These are phyloP conservation scores for Gobio gobio DNA, from an alignment of 2,113 vertebrate genomes.

Conservation along the genomic window DNA sequence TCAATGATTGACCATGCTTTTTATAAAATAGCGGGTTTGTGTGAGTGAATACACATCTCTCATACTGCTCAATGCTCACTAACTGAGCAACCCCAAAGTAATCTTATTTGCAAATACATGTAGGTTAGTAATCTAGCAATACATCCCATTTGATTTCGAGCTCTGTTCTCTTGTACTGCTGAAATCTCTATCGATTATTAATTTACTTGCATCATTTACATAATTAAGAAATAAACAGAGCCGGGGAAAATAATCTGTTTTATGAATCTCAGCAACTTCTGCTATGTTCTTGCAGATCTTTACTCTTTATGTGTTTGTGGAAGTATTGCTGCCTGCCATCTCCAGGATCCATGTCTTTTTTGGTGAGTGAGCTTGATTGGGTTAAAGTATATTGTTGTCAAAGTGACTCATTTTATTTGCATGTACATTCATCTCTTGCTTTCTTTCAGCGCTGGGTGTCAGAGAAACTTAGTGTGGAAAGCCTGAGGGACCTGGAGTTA, in stretches of 20 bases:
- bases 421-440: slow-evolving; percentile 42
- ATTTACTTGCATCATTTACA: neutral
- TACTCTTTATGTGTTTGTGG: slow-evolving; percentile 20
- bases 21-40: neutral
- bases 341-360: slow-evolving; percentile 81
- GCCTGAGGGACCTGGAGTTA: slow-evolving; percentile 94
- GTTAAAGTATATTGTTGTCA: too few species aligned
- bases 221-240: neutral
- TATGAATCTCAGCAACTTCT: neutral
- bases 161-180: neutral
- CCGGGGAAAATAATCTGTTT: neutral
- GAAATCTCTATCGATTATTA: neutral
- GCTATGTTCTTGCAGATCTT: slow-evolving; percentile 59
- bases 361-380: slow-evolving; percentile 68
- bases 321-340: slow-evolving; percentile 41
- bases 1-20: neutral
- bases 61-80: neutral
- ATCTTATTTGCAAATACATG: neutral
- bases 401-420: neutral
- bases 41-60: neutral
- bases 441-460: slow-evolving; percentile 92
- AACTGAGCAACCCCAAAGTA: neutral
- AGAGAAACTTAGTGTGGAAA: slow-evolving; percentile 98
- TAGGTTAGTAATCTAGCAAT: too few species aligned
- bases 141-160: neutral